Evolutionary conservation across 2,888 invertebrate species (phyloP).

Genomic region (Ceratothoa steindachneri): DNA sequence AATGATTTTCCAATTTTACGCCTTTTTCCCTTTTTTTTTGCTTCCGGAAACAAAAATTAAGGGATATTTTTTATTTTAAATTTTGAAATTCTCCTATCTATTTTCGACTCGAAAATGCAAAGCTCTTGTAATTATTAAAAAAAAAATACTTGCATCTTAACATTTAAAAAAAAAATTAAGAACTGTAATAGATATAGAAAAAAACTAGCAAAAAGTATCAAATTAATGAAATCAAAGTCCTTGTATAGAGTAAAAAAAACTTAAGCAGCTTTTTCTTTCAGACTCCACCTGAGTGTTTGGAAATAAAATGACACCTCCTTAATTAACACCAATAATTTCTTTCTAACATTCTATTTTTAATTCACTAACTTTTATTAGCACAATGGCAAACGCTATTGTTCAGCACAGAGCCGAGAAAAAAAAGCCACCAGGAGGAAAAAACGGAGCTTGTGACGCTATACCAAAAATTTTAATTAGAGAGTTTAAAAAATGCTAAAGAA

Average conservation of each 20-base stretch:
- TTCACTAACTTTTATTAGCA: neutral
- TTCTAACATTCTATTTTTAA: neutral
- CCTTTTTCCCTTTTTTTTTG: neutral
- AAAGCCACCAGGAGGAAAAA: too few relatives aligned
- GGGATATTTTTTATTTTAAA: neutral
- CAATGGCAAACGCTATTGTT: neutral
- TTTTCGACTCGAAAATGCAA: neutral
- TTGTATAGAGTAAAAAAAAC: neutral
- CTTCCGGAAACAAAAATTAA: neutral
- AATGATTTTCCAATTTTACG: too few relatives aligned
- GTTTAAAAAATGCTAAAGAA: too few relatives aligned
- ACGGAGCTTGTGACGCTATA: too few relatives aligned
- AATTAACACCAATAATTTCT: neutral
- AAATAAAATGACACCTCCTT: neutral
- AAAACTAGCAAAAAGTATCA: neutral
- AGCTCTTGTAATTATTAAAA: neutral
- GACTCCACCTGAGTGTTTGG: neutral
- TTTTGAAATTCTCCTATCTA: neutral
- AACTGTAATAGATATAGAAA: neutral
- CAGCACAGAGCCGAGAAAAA: neutral
- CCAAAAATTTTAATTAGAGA: too few relatives aligned
- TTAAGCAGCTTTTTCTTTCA: neutral
- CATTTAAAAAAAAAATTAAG: neutral
- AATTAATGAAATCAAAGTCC: neutral
- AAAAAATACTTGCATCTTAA: neutral